Percentiles rank a stretch among this genome's conserved stretches.
phyloP scores from a whole-genome alignment of 2,797 vertebrate species.

The Tokudaia tokunoshimensis region DNA sequence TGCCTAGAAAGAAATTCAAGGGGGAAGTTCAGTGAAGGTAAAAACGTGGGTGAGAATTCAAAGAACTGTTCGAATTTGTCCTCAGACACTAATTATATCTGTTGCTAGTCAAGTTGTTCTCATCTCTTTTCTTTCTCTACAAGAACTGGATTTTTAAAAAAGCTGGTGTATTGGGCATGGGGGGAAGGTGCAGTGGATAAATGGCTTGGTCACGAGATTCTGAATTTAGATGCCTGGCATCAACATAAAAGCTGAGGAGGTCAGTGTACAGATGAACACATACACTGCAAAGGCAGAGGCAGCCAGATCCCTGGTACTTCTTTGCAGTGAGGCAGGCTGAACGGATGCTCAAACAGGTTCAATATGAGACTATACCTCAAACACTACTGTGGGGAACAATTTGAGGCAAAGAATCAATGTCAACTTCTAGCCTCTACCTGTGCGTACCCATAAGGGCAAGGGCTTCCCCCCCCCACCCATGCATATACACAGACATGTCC shows the following conservation, averaged over 20 bases:
- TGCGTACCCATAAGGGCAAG: neutral
- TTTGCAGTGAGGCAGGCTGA: too few relatives aligned
- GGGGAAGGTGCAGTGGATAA: neutral
- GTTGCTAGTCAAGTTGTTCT: neutral
- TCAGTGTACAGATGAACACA: neutral
- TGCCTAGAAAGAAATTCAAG: neutral
- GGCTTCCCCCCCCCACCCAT: neutral
- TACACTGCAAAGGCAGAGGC: neutral
- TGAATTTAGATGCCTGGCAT: neutral
- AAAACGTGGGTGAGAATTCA: neutral
- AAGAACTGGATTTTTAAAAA: neutral
- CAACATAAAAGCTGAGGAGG: neutral
- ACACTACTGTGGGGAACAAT: neutral
- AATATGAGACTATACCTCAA: neutral
- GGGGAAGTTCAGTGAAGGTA: neutral
- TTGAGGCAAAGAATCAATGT: neutral
- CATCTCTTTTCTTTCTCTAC: neutral
- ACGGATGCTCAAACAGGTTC: neutral
- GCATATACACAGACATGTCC: neutral
- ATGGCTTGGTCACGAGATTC: neutral
- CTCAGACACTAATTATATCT: neutral
- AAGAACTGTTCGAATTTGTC: neutral
- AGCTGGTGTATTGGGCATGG: neutral
- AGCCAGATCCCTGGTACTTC: neutral
- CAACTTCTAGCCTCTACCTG: neutral